Conservation (phyloP, 2,888 invertebrate genomes). For the Exocentrus adspersus region DNA sequence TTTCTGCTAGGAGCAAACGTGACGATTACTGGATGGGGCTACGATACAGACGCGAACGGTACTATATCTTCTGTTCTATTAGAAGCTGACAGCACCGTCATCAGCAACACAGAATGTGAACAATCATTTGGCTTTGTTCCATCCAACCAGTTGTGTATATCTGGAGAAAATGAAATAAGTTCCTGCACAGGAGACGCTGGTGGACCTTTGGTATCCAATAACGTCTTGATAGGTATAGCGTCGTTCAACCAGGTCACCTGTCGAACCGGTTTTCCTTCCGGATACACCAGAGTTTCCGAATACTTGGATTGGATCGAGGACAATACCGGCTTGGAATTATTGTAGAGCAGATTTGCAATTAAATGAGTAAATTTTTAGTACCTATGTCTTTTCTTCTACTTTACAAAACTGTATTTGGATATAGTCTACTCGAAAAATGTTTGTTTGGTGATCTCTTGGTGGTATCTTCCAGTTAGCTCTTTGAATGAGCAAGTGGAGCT, state of each 20-base stretch:
- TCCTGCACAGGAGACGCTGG: slow-evolving; percentile 5
- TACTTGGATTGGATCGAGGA: no score
- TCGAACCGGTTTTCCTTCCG: not conserved
- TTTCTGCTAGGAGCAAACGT: not conserved
- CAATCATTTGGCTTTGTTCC: not conserved
- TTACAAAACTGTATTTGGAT: no score
- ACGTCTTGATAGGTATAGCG: not conserved
- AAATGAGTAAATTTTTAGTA: no score
- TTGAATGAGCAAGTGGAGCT: no score
- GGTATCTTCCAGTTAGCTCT: no score
- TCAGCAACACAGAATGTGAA: not conserved
- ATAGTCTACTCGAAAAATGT: no score
- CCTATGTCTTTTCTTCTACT: no score
- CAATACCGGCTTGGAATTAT: no score
- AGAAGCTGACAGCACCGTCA: not conserved
- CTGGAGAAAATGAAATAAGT: not conserved
- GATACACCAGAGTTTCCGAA: no score
- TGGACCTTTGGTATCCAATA: not conserved
- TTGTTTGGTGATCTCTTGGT: no score
- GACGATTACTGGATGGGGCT: not conserved
- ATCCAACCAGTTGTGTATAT: not conserved
- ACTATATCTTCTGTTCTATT: not conserved
- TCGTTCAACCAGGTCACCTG: not conserved
- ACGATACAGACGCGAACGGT: not conserved
- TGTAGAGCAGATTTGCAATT: no score